These are phyloP conservation scores for Nothura maculosa DNA, from an alignment of 2,797 vertebrate genomes.

Conservation along the genomic window DNA sequence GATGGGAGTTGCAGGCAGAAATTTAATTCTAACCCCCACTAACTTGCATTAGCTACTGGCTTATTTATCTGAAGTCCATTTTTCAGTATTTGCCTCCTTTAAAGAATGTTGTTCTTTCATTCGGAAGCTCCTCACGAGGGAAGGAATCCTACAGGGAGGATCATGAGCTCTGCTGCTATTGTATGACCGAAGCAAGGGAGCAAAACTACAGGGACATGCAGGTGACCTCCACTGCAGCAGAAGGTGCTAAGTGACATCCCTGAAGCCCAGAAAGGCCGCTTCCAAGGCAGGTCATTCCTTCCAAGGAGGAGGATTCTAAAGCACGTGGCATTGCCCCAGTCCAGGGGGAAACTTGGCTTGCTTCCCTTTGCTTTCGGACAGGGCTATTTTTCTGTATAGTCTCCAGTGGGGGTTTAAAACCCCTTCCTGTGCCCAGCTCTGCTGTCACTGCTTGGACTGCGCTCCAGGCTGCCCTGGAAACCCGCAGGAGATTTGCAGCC, in stretches of 20 bases:
- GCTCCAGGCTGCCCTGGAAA: not conserved
- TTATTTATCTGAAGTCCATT: constrained; percentile 24
- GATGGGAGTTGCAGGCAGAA: not conserved
- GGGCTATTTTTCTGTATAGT: not conserved
- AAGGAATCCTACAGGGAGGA: not conserved
- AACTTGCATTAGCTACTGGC: not conserved
- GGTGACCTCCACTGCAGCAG: not conserved
- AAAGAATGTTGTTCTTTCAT: constrained; percentile 35
- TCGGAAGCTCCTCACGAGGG: constrained; percentile 1
- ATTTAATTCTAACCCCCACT: not conserved
- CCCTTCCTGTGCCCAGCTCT: not conserved
- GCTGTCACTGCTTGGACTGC: not conserved
- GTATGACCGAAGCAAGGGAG: not conserved
- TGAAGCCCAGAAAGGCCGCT: not conserved
- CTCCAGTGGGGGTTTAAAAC: not conserved
- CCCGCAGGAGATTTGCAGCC: not conserved
- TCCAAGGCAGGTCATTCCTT: not conserved
- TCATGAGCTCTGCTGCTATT: not conserved
- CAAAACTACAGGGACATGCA: not conserved
- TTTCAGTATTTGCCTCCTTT: constrained; percentile 59
- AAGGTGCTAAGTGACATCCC: not conserved
- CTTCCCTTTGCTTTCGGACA: not conserved
- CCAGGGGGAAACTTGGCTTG: not conserved
- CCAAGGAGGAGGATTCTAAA: not conserved
- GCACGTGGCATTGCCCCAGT: not conserved